Evolutionary conservation across 1,140 invertebrate species (phyloP).

Genomic region (Heliconius melpomene): DNA sequence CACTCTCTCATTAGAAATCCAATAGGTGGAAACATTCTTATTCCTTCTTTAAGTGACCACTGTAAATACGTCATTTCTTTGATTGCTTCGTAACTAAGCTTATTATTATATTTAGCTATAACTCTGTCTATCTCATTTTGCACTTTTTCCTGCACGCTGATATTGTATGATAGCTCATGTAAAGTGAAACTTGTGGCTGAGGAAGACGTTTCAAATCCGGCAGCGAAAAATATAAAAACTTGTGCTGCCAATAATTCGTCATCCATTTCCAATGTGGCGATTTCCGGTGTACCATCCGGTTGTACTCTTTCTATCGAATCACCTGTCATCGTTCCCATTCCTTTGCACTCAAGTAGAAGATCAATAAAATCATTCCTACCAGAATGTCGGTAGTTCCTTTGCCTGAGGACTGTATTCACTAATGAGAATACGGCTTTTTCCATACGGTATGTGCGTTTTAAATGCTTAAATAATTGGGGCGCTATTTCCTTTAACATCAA

Average conservation of each 20-base stretch:
- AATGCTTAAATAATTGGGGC: slow-evolving; percentile 17
- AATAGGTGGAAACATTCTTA: slow-evolving; percentile 57
- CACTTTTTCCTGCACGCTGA: slow-evolving; percentile 28
- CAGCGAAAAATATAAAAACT: slow-evolving; percentile 33
- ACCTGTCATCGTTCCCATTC: slow-evolving; percentile 18
- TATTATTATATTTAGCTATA: slow-evolving; percentile 29
- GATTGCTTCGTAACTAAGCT: slow-evolving; percentile 27
- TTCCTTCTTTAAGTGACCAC: slow-evolving; percentile 26
- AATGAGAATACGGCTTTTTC: slow-evolving; percentile 28
- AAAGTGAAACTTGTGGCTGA: slow-evolving; percentile 24
- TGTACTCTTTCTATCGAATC: slow-evolving; percentile 20
- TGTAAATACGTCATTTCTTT: slow-evolving; percentile 25
- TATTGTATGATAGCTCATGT: slow-evolving; percentile 27
- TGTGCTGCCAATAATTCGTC: slow-evolving; percentile 21
- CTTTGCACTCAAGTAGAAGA: slow-evolving; percentile 21
- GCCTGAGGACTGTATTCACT: slow-evolving; percentile 15
- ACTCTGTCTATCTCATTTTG: slow-evolving; percentile 36
- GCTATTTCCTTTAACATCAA: slow-evolving; percentile 29
- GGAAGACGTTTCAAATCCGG: slow-evolving; percentile 33
- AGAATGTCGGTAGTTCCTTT: slow-evolving; percentile 21
- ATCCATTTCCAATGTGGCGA: background rate
- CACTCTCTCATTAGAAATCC: slow-evolving; percentile 61
- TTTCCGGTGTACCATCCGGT: slow-evolving; percentile 18
- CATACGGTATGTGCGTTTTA: background rate
- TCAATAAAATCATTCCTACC: slow-evolving; percentile 34